Evolutionary conservation across 2,113 vertebrate species (phyloP).

Genomic region (Siniperca chuatsi): DNA sequence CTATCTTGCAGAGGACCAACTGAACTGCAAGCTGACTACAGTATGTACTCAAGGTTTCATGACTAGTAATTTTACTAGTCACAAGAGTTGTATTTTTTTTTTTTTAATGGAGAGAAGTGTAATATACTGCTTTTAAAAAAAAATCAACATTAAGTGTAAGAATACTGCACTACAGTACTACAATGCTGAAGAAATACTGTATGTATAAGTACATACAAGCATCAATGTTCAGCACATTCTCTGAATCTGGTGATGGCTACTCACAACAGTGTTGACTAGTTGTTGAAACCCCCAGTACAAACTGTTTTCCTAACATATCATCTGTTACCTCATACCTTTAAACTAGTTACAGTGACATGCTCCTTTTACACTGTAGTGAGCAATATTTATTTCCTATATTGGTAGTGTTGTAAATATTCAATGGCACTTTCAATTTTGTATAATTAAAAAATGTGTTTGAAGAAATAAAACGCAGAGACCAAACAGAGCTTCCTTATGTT

Average conservation of each 20-base stretch:
- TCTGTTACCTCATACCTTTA: constrained; percentile 50
- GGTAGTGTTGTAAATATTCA: constrained; percentile 44
- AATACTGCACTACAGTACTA: background rate
- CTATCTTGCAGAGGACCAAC: constrained; percentile 10
- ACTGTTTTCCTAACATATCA: constrained; percentile 26
- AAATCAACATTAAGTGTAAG: background rate
- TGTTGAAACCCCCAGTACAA: background rate
- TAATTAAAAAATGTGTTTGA: constrained; percentile 1
- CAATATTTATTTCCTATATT: constrained; percentile 62
- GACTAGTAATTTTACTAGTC: background rate
- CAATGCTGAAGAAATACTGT: background rate
- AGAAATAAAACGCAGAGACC: constrained; percentile 30
- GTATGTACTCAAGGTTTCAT: background rate
- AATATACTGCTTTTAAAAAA: background rate
- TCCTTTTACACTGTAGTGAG: constrained; percentile 40
- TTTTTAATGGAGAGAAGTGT: background rate
- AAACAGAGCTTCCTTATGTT: background rate
- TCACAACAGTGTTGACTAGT: background rate
- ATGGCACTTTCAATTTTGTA: constrained; percentile 73
- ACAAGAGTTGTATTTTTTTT: background rate
- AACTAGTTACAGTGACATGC: background rate
- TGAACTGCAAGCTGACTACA: constrained; percentile 6
- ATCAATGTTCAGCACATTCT: background rate
- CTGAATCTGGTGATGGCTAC: background rate
- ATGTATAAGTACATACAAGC: background rate